Base-by-base conservation (phyloP, 2,888 invertebrate species). In the Operophtera brumata region DNA sequence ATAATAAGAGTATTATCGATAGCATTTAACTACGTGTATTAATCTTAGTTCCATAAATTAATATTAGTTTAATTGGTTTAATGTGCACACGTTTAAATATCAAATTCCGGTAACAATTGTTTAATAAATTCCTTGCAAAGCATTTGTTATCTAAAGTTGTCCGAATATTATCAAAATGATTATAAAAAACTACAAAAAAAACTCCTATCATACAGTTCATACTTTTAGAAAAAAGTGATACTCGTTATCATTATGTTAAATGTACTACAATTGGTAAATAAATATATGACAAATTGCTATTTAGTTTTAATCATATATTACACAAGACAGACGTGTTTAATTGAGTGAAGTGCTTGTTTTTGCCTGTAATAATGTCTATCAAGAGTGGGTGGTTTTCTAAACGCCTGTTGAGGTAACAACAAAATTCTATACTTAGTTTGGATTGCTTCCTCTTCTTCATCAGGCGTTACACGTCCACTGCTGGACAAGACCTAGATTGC, bases 1-100 rank as follows among this genome's bases (percentile, higher is more conserved):
- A 41, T 8, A 47, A 43, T 58, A 51, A 52, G 42, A 64, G 60
- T 64, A 60, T 62, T 64, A 64, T 57, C 12, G 39, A 42, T 49
- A 60, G 64, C 61, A 64, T 64, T 64, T 64, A 61, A 45, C 28
- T 34, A 4, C 6, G n/a, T 32, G 11, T 57, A 43, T 54, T 39
- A 57, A 30, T 53, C 30, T 57, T 57, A 59, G 48, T 53, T 53
- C 14, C 12, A 10, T 47, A 40, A 30, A 28, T 42, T 12, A 32
- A 37, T 32, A 45, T 37, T 32, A 42, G 35, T 6, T 26, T n/a
- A n/a, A n/a, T n/a, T n/a, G n/a, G n/a, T n/a, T n/a, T n/a, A n/a
- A n/a, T n/a, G n/a, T n/a, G n/a, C n/a, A n/a, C n/a, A n/a, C n/a
- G n/a, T n/a, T n/a, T n/a, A n/a, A n/a, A n/a, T n/a, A 20, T 20